phyloP scores from a whole-genome alignment of 2,797 vertebrate genomes.

The Sciurus vulgaris region DNA sequence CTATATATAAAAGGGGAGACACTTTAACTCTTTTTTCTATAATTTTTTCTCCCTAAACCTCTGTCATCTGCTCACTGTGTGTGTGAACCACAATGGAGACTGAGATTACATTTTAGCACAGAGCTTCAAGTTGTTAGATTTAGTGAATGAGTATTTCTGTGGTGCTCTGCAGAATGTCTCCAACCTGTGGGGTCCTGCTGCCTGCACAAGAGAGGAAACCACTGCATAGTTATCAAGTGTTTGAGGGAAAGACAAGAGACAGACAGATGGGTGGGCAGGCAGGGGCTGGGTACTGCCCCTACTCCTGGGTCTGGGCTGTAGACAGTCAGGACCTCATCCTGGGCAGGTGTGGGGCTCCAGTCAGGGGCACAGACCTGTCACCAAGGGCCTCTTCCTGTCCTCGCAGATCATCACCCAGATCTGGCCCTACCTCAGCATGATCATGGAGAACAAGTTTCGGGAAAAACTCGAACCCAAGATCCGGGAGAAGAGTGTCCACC shows the following conservation, averaged over 20 bases:
- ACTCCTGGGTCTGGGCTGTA: not conserved
- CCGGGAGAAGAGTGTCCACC: conserved; percentile 90
- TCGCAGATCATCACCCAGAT: conserved; percentile 93
- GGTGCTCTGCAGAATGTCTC: not conserved
- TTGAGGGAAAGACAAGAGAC: rapidly evolving
- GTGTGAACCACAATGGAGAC: not conserved
- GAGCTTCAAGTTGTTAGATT: not conserved
- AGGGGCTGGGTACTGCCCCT: not conserved
- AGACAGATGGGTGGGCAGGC: not conserved
- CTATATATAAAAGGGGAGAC: not conserved
- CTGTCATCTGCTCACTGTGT: not conserved
- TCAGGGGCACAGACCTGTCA: not conserved
- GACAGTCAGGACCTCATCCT: not conserved
- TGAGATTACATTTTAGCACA: not conserved
- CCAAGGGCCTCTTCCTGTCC: not conserved
- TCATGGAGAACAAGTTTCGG: conserved; percentile 95
- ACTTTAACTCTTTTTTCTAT: not conserved
- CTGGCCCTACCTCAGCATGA: conserved; percentile 97
- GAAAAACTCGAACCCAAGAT: conserved; percentile 92
- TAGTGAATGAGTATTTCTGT: not conserved
- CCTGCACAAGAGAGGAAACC: not conserved
- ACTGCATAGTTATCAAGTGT: not conserved
- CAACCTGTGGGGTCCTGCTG: not conserved
- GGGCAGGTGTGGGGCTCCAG: not conserved
- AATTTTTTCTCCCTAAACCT: not conserved